Evolutionary conservation across 2,797 vertebrate species (phyloP), one percentile per base, ranked within the genome.

Genomic region (Echeneis naucrates): DNA sequence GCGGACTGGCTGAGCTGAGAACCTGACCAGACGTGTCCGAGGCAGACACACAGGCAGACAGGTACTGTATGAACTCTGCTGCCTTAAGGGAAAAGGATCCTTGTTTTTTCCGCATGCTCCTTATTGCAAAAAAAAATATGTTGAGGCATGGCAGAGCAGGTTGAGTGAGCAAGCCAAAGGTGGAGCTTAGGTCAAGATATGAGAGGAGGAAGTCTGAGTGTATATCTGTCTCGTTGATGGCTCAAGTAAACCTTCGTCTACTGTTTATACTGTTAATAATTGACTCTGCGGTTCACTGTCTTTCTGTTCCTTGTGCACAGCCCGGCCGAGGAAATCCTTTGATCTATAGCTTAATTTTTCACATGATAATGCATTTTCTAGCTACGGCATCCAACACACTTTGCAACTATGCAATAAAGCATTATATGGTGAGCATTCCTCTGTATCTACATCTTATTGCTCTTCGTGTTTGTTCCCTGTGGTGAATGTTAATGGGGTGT

Each of bases 251-350:
- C 78, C 58, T 79, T 77, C 19, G 27, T 90, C 84, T 88, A 66
- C 87, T 67, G 68, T 80, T 78, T 7, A n/a, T n/a, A n/a, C 4
- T 23, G 89, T 91, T 89, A 92, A 92, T 92, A 63, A 92, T 92
- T 88, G 24, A 92, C 73, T 4, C 50, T 9, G n/a, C 11, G 32
- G 37, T 65, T 81, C 13, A 37, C 47, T 57, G 45, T 48, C 47
- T 59, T 68, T 47, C 60, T 70, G 58, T 72, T 64, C 76, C 82
- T 67, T 72, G 54, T 40, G 66, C 60, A 35, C 21, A 38, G 47
- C 61, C 48, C 3, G 61, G 8, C 38, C 24, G n/a, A 67, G 67
- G 44, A 77, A 82, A 82, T 64, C 51, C 58, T 81, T 55, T 59
- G 47, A 71, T 80, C 76, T 64, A 69, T 72, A 79, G 50, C 55